A percentile compares a stretch with the other conserved stretches of the same genome.
Evolutionary conservation across 2,113 vertebrate genomes (phyloP).

Genomic region (Baryphthengus martii): DNA sequence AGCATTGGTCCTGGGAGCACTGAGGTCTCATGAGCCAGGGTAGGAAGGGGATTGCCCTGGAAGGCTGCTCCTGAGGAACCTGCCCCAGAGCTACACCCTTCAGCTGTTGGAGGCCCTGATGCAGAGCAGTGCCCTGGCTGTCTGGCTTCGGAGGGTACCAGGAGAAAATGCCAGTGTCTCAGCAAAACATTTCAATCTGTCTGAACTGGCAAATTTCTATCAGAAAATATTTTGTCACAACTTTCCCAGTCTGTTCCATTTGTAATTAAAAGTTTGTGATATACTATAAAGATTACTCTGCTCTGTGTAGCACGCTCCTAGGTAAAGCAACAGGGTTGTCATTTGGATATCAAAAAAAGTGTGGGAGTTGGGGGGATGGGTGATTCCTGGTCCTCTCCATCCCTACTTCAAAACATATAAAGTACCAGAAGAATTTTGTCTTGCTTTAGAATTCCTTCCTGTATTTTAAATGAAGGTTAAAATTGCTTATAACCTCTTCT

Average conservation of each 20-base stretch:
- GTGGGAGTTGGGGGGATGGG: rapidly evolving
- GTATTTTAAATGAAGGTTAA: background rate
- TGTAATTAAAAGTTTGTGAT: background rate
- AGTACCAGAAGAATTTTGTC: background rate
- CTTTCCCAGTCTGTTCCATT: background rate
- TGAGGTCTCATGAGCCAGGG: background rate
- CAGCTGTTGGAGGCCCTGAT: background rate
- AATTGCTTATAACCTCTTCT: background rate
- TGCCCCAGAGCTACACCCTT: background rate
- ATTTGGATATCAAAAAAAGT: background rate
- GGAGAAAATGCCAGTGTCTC: background rate
- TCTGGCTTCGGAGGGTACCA: background rate
- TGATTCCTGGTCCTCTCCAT: background rate
- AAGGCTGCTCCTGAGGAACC: background rate
- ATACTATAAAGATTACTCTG: background rate
- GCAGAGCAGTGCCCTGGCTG: background rate
- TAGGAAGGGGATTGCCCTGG: background rate
- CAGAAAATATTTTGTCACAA: background rate
- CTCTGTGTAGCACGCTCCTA: background rate
- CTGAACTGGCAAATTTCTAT: background rate
- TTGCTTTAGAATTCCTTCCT: background rate
- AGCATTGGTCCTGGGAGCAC: background rate
- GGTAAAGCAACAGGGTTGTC: background rate
- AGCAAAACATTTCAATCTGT: background rate
- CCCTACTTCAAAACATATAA: background rate